A percentile compares a stretch with the other conserved stretches of the same genome.
Evolutionary conservation across 2,888 invertebrate genomes (phyloP).

Genomic region (Eupsilia transversa): DNA sequence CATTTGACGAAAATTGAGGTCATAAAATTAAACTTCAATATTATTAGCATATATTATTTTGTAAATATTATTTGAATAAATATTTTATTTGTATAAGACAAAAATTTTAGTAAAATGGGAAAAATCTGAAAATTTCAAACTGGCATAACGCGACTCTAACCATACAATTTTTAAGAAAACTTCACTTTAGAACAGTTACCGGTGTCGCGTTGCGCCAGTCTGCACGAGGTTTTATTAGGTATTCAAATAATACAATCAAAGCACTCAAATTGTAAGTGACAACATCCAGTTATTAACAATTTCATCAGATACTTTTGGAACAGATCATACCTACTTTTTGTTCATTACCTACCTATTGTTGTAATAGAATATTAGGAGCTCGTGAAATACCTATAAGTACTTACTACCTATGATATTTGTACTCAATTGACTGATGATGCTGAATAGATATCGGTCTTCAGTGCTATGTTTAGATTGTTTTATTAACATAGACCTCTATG

Average conservation of each 20-base stretch:
- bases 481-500: constrained; percentile 5
- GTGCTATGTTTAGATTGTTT: constrained; percentile 7
- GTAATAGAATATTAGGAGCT: not conserved
- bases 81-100: no score
- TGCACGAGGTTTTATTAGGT: no score
- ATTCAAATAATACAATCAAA: not conserved
- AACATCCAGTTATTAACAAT: not conserved
- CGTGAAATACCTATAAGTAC: not conserved
- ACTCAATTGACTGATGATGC: not conserved
- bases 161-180: no score
- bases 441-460: not conserved
- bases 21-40: constrained; percentile 2
- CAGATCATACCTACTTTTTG: not conserved
- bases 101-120: no score
- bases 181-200: no score
- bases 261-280: not conserved
- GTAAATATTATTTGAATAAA: no score
- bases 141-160: no score
- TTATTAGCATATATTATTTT: no score
- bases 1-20: not conserved
- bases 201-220: no score
- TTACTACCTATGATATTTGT: no score
- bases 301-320: not conserved
- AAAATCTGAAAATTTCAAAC: not conserved
- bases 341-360: not conserved